These are phyloP conservation scores for Acridotheres tristis DNA, from an alignment of 2,797 vertebrate genomes.

Conservation along the genomic window DNA sequence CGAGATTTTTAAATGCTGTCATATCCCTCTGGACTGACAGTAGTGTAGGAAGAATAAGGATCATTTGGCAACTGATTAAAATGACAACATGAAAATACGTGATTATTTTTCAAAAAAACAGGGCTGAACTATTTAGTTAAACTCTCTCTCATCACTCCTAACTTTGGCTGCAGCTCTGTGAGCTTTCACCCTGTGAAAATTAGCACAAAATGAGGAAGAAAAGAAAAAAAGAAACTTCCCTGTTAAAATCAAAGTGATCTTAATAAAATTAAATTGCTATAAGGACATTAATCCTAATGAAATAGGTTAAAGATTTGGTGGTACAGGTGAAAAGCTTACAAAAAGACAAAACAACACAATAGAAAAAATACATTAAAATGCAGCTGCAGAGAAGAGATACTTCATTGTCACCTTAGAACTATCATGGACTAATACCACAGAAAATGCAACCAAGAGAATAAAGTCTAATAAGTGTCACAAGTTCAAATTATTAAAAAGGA, in stretches of 20 bases:
- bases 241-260: neutral
- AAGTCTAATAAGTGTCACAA: neutral
- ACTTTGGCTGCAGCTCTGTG: neutral
- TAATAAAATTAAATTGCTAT: neutral
- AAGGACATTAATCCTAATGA: neutral
- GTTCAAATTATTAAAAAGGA: neutral
- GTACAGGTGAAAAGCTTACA: neutral
- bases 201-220: neutral
- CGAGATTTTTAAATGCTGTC: neutral
- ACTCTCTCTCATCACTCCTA: neutral
- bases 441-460: neutral
- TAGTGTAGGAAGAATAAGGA: neutral
- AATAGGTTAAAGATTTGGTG: neutral
- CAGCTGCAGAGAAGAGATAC: neutral
- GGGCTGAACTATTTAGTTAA: neutral
- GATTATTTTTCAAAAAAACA: neutral
- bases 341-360: neutral
- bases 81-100: neutral
- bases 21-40: neutral
- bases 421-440: rapidly evolving
- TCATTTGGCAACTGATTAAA: neutral
- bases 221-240: neutral
- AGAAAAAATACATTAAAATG: neutral
- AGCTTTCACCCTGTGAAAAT: neutral
- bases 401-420: neutral